These are phyloP conservation scores for Ochotona princeps DNA, from an alignment of 2,113 vertebrate genomes.

Conservation along the genomic window DNA sequence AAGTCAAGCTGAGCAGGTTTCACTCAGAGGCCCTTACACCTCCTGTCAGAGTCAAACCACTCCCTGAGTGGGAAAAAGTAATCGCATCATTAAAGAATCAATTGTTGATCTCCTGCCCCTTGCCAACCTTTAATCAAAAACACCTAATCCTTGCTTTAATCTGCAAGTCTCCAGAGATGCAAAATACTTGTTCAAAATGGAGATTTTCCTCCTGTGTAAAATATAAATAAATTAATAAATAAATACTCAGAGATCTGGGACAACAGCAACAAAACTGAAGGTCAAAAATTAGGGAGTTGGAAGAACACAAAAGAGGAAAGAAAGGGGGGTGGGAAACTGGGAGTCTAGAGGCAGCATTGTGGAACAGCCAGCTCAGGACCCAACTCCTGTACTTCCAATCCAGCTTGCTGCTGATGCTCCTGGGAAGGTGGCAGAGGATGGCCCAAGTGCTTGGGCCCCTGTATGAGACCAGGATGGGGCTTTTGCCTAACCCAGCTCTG, in stretches of 20 bases:
- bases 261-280: background rate
- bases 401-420: too few species aligned
- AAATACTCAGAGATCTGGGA: background rate
- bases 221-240: background rate
- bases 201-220: conserved; percentile 36
- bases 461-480: too few species aligned
- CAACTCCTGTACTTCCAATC: too few species aligned
- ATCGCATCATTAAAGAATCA: background rate
- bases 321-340: background rate
- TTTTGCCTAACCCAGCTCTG: too few species aligned
- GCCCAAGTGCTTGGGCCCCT: too few species aligned
- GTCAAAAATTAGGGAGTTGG: background rate
- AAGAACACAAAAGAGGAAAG: background rate
- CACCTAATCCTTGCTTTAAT: conserved; percentile 13
- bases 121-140: conserved; percentile 29
- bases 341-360: too few species aligned
- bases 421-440: too few species aligned
- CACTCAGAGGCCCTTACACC: background rate
- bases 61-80: background rate
- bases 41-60: background rate
- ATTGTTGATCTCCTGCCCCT: background rate
- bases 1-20: conserved; percentile 63
- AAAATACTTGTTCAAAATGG: conserved; percentile 27
- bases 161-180: background rate
- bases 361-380: too few species aligned